These are phyloP conservation scores for Digitonthophagus gazella DNA, from an alignment of 2,888 invertebrate genomes.

Conservation along the genomic window DNA sequence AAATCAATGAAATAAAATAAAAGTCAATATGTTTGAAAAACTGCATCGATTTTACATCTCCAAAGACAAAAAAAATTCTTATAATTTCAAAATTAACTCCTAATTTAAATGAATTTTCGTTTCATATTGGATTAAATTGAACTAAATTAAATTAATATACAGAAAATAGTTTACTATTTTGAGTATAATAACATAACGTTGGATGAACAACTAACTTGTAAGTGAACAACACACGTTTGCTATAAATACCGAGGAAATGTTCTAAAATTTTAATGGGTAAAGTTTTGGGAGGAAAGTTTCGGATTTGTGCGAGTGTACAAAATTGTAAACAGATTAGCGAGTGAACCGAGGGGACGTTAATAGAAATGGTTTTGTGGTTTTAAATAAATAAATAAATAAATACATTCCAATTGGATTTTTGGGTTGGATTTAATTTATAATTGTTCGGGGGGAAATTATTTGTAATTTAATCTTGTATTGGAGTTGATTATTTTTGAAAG, in stretches of 20 bases:
- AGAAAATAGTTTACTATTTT: too few species aligned
- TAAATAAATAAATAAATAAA: too few species aligned
- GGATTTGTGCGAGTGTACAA: background rate
- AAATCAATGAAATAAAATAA: background rate
- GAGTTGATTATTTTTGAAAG: slow-evolving; percentile 39
- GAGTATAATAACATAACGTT: too few species aligned
- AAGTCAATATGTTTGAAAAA: too few species aligned
- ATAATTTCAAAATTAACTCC: too few species aligned
- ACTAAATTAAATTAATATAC: too few species aligned
- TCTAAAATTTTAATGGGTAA: background rate
- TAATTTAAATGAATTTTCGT: too few species aligned
- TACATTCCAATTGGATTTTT: too few species aligned
- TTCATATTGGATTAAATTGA: too few species aligned
- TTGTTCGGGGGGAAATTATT: too few species aligned
- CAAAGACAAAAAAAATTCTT: too few species aligned
- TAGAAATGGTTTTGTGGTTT: background rate
- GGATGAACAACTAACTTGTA: background rate
- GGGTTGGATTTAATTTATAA: background rate
- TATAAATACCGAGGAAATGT: background rate
- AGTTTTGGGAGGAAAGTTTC: background rate
- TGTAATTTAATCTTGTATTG: background rate
- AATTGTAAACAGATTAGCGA: background rate
- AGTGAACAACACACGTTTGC: background rate
- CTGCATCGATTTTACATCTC: too few species aligned
- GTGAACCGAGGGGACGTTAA: background rate